phyloP scores from a whole-genome alignment of 2,113 vertebrate genomes.

The Cheirogaleus medius region DNA sequence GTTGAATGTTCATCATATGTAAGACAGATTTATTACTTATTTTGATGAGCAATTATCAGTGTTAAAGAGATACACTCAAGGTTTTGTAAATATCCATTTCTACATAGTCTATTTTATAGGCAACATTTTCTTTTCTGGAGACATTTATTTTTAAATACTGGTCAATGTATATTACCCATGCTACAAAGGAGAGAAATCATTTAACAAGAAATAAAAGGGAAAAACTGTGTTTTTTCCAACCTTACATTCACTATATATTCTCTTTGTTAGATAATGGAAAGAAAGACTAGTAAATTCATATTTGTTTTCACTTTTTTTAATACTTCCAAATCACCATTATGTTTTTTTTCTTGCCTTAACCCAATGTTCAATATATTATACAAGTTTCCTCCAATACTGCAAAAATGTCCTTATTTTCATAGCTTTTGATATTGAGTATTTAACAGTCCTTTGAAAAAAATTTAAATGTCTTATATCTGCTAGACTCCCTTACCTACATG shows the following conservation, averaged over 20 bases:
- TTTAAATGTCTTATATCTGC: background rate
- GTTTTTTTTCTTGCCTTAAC: background rate
- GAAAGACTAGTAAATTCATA: background rate
- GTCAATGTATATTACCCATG: background rate
- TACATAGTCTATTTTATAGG: background rate
- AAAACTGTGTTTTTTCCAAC: background rate
- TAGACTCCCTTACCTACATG: background rate
- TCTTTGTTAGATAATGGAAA: background rate
- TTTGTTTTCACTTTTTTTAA: background rate
- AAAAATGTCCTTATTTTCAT: background rate
- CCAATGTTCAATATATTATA: background rate
- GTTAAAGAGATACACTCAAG: background rate
- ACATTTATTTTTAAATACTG: conserved; percentile 27
- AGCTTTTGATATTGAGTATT: background rate
- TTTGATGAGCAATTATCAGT: background rate
- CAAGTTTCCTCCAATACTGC: background rate
- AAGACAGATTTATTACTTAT: background rate
- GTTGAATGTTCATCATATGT: background rate
- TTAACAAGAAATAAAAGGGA: background rate
- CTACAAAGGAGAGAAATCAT: background rate
- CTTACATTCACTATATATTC: background rate
- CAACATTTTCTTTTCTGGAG: background rate
- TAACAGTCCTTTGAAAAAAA: background rate
- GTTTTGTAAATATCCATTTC: background rate
- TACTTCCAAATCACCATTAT: background rate